Evolutionary conservation across 2,113 vertebrate species (phyloP), one percentile per base, ranked within the genome.

Genomic region (Phaethornis superciliosus): DNA sequence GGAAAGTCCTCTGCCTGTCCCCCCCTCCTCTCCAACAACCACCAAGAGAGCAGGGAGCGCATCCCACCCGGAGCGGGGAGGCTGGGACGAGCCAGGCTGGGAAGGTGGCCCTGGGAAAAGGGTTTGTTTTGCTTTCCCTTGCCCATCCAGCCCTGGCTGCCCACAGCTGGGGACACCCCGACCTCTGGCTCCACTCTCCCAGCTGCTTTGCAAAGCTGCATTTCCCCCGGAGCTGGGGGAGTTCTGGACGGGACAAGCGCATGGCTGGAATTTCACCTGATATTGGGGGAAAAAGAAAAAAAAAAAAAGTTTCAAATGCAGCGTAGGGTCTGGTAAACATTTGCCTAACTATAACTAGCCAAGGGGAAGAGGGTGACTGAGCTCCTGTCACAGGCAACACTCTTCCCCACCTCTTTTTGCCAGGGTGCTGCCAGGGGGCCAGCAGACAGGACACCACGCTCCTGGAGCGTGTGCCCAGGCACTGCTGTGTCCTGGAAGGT

Each of bases 201-300:
- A 24, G 49, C 49, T 47, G 10, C 18, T 47, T 47, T 24, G 21
- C 49, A 49, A 23, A 44, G 15, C 2, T 13, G 44, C 23, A 3
- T 20, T 33, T 40, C 46, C 7, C 46, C 3, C 17, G 28, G 10
- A 47, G 35, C 37, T 2, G 4, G 0, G 12, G 2, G 3, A 47
- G 49, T 27, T 11, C 59, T 6, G 0, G 1, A 2, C 1, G 2
- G 47, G 64, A 12, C 16, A 6, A 40, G 33, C 0, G 11, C 49
- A 23, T 6, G 5, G 1, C 33, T 28, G 47, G 15, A 35, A 37
- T 13, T 22, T 10, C 74, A 72, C 59, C 78, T 30, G 37, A 27
- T 20, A 17, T 17, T 40, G 40, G 13, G 40, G 40, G 15, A 52
- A 62, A 52, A 28, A 70, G 56, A 65, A 0, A 54, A 28, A 54